phyloP scores from a whole-genome alignment of 2,888 invertebrate genomes.

The Pollenia amentaria region DNA sequence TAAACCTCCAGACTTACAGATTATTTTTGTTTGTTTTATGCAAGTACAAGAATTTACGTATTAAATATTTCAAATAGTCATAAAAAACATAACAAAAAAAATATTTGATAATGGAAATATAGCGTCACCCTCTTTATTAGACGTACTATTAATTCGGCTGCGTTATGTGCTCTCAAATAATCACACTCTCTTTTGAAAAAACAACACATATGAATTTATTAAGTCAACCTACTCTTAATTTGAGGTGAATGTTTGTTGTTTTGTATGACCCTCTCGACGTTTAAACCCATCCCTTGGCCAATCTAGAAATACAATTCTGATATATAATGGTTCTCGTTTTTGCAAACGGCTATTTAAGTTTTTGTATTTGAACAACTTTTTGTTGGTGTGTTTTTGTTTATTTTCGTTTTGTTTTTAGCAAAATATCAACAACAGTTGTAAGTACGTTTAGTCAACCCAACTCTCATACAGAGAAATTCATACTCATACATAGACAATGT shows the following conservation, averaged over 20 bases:
- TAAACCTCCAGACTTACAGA: conserved; percentile 47
- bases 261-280: no score
- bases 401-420: conserved; percentile 18
- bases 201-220: background rate
- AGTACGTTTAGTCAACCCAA: conserved; percentile 29
- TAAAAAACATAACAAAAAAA: conserved; percentile 6
- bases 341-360: conserved; percentile 9
- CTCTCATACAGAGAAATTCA: conserved; percentile 6
- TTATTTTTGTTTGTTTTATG: background rate
- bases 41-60: background rate
- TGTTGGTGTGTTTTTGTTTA: background rate
- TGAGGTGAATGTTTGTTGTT: no score
- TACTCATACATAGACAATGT: conserved; percentile 39
- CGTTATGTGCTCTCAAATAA: background rate
- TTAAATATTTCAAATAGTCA: background rate
- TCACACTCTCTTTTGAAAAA: background rate
- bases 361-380: conserved; percentile 2
- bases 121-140: background rate
- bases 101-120: conserved; percentile 16
- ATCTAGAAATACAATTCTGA: no score
- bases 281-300: background rate
- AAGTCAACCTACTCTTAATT: no score
- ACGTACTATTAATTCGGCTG: background rate
- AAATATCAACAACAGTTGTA: conserved; percentile 21
- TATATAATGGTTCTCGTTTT: background rate